Evolutionary conservation across 2,113 vertebrate species (phyloP), one percentile per base, ranked within the genome.

Genomic region (Poeciliopsis retropinna): DNA sequence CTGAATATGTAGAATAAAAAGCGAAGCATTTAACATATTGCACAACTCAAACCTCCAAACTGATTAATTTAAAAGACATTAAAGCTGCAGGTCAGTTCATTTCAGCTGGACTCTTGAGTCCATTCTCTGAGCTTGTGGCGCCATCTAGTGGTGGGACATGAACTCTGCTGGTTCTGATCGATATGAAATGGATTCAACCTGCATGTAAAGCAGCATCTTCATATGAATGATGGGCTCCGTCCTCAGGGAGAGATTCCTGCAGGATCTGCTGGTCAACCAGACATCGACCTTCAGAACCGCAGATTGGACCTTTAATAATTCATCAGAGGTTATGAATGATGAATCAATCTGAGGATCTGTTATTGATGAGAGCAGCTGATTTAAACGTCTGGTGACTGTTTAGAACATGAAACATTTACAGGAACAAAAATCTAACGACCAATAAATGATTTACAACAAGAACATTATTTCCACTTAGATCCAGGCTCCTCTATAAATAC

Each of bases 131-230:
- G 78, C 51, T 67, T 61, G 14, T 89, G 75, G 82, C 85, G 73
- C 88, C 91, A 83, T 77, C 92, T 91, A 30, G 88, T 87, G 93
- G 87, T 17, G 3, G 8, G 0, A 62, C 61, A 2, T 0, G 4
- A 17, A 47, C 34, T 37, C 28, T 67, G 7, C 22, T 11, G 72
- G 70, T 83, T 67, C 85, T 72, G 63, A 62, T 85, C 74, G 74
- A 22, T 6, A 47, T 47, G 44, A 47, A 47, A 47, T 47, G 44
- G 44, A 17, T 17, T 5, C 44, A 19, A 5, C 5, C n/a, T 57
- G 51, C 7, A 57, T 57, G 22, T 57, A 17, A 51, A 51, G 19
- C 17, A 22, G 47, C 47, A 51, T 51, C 47, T 10, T 25, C 51
- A 22, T 47, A 47, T 57, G 22, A 7, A 57, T n/a, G 7, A 25